These are phyloP conservation scores for Drosophila repleta DNA, from an alignment of 1,140 invertebrate species.

Conservation along the genomic window DNA sequence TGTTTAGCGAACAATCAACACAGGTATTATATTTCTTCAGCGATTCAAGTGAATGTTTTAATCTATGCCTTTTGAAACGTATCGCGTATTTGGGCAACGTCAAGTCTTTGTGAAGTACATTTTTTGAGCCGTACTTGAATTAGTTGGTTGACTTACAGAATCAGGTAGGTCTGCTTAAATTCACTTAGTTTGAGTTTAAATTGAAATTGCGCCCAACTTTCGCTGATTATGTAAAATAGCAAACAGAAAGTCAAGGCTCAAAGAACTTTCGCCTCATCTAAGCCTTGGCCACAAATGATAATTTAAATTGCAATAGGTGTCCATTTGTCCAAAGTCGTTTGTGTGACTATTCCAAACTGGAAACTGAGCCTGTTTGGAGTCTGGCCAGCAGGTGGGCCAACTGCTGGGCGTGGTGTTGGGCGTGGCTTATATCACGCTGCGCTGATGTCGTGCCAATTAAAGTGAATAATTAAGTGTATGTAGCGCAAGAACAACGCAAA, in stretches of 20 bases:
- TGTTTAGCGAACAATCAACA: too few species aligned
- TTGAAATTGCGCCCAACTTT: slow-evolving; percentile 4
- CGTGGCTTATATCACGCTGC: slow-evolving; percentile 37
- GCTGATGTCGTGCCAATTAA: slow-evolving; percentile 68
- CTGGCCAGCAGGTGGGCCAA: slow-evolving; percentile 2
- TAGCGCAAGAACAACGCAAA: slow-evolving; percentile 23
- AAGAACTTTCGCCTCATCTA: neutral
- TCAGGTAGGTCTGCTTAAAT: neutral
- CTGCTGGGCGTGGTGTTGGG: slow-evolving; percentile 6
- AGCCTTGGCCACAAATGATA: slow-evolving; percentile 20
- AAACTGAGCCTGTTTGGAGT: neutral
- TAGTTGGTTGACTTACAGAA: too few species aligned
- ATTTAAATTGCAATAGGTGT: slow-evolving; percentile 75
- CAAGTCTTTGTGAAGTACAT: too few species aligned
- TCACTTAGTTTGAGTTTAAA: neutral
- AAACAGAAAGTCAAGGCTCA: slow-evolving; percentile 1
- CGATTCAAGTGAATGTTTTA: too few species aligned
- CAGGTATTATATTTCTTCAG: too few species aligned
- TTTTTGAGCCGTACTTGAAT: too few species aligned
- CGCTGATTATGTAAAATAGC: slow-evolving; percentile 6
- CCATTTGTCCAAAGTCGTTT: slow-evolving; percentile 52
- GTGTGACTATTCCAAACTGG: slow-evolving; percentile 27
- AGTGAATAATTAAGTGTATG: slow-evolving; percentile 70
- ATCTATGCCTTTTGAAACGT: too few species aligned
- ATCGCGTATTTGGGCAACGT: too few species aligned